These are phyloP conservation scores for Maccullochella peelii DNA, from an alignment of 2,113 vertebrate species.

Conservation along the genomic window DNA sequence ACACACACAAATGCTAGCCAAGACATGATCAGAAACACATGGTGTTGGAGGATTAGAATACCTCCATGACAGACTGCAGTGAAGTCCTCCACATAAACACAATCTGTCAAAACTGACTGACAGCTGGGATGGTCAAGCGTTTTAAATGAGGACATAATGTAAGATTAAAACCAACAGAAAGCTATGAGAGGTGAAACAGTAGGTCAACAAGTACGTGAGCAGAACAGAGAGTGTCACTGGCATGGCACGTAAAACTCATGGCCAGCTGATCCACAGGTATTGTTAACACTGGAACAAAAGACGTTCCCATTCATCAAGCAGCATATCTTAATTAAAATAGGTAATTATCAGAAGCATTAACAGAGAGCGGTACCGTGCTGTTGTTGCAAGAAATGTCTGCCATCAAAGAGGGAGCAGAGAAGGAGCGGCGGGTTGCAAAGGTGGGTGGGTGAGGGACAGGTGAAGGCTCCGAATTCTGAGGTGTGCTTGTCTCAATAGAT, in stretches of 20 bases:
- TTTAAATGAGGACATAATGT: conserved; percentile 21
- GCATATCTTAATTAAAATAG: conserved; percentile 36
- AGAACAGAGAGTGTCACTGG: background rate
- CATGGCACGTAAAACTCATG: conserved; percentile 1
- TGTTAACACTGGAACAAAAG: conserved; percentile 23
- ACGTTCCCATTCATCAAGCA: conserved; percentile 11
- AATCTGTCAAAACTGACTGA: conserved; percentile 32
- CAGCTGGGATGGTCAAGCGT: conserved; percentile 36
- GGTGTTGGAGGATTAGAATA: conserved; percentile 46
- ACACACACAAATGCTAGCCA: conserved; percentile 4
- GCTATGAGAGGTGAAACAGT: background rate
- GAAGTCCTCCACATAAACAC: conserved; percentile 40
- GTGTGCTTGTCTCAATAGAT: background rate
- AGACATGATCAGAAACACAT: conserved; percentile 28
- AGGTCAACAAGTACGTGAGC: background rate
- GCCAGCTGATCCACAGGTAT: conserved; percentile 11
- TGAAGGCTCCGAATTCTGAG: conserved; percentile 32
- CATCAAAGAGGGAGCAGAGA: conserved; percentile 79
- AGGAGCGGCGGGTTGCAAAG: conserved; percentile 85
- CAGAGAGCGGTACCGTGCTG: conserved; percentile 80
- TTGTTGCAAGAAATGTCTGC: conserved; percentile 72
- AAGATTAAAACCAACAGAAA: conserved; percentile 24
- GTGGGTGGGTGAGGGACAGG: conserved; percentile 84
- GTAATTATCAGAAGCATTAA: conserved; percentile 32
- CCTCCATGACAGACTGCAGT: conserved; percentile 27